Base-by-base conservation (phyloP, 2,888 invertebrate genomes). In the Xylota segnis region DNA sequence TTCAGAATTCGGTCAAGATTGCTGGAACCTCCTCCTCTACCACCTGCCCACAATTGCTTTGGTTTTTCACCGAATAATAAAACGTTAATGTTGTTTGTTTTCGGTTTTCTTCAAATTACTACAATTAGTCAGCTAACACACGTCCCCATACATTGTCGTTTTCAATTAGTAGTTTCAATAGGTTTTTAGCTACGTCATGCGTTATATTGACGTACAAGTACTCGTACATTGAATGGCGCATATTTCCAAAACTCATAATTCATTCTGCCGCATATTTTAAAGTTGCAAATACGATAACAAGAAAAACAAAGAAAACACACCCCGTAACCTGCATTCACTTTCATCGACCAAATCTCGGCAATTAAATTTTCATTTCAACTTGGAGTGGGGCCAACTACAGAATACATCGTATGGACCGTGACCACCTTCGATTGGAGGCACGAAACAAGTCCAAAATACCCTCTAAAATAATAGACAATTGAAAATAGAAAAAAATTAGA, bases 301-400 rank as follows among this genome's bases (percentile, higher is more conserved):
- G 23, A 34, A n/a, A 12, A 29, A 59, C 43, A 63, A 70, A 5
- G 54, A 14, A 68, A 56, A 56, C 47, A 68, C 32, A 58, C 27
- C 40, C 18, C 47, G n/a, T 23, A 66, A 59, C 34, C 43, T 34
- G 63, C 70, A 70, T 75, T 79, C 63, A 63, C 68, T 79, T 79
- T 75, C 74, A 58, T 61, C 68, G 56, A 63, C 72, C 72, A 47
- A 78, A 83, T 74, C 68, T 40, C 68, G 34, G 47, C 66, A 70
- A 56, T 83, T 68, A 74, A 74, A 78, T 78, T 78, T 79, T 56
- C 68, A 74, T 74, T 78, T 74, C 68, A 68, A 74, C 54, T 83
- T 83, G 78, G 72, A 83, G n/a, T 77, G 12, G 3, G 27, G 78
- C 78, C 83, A 83, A 78, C 18, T 52, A 50, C 5, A 43, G 6